Base-by-base conservation (phyloP, 2,113 vertebrate genomes). In the Eidolon helvum region DNA sequence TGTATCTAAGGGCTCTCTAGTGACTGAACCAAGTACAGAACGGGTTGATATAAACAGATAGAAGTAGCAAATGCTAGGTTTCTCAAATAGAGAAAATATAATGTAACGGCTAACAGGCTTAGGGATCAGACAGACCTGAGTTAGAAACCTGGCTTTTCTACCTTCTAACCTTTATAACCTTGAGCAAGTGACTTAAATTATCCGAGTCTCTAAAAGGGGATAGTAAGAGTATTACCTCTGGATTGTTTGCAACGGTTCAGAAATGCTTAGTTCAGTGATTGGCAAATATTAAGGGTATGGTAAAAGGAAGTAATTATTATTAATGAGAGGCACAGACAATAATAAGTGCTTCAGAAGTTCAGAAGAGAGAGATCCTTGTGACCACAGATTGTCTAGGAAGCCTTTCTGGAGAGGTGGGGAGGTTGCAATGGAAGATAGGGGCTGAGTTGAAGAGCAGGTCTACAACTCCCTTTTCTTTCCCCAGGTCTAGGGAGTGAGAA, bases 401-500 rank as follows among this genome's bases (percentile, higher is more conserved):
- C 74, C 40, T 91, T 91, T 30, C 78, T 55, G 55, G 63, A 78
- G 53, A 72, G 38, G 4, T 55, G 55, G 57, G 84, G 53, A 72
- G 38, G 4, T 69, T 57, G 68, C 19, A 87, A 18, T 61, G 4
- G 35, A 86, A 77, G 38, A 71, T 10, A 50, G 66, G 26, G 48
- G 12, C 63, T 75, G 65, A 92, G 48, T 68, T 40, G 72, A 69
- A 87, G 69, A 35, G 16, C 79, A 79, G 95, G n/a, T 71, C 66
- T 93, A 11, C 83, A 50, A 53, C 35, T 80, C 9, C 65, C n/a
- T 79, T 93, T 96, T 97, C 53, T 96, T 66, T 96, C 61, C 45
- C n/a, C 66, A 96, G 88, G 89, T 97, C 57, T 96, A 71, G 96
- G 91, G 40, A 89, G 74, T 93, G 92, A 96, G 92, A 95, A 80